These are phyloP conservation scores for Tetramorium simillimum DNA, from an alignment of 1,140 invertebrate genomes.

Conservation along the genomic window DNA sequence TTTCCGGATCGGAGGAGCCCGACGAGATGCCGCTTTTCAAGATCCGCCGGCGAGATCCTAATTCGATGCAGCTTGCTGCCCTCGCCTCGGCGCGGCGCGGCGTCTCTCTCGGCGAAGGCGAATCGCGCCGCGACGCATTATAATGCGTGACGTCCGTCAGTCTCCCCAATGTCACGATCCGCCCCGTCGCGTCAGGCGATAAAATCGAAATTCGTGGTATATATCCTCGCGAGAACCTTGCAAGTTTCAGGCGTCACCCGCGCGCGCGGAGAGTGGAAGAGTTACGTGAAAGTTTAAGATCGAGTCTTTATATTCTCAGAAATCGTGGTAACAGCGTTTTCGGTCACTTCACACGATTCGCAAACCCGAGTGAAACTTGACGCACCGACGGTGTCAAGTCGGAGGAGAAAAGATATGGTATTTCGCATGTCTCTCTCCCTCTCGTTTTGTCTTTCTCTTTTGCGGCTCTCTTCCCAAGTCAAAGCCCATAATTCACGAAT, in stretches of 20 bases:
- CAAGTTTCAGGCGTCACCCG: no score
- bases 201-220: not conserved
- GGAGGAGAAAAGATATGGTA: not conserved
- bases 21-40: slow-evolving; percentile 49
- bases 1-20: slow-evolving; percentile 61
- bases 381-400: not conserved
- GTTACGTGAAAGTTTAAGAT: not conserved
- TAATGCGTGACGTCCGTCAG: slow-evolving; percentile 22
- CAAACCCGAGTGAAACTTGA: not conserved
- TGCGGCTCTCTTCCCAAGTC: slow-evolving; percentile 5
- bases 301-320: not conserved
- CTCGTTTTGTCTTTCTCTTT: not conserved
- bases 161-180: slow-evolving; percentile 32
- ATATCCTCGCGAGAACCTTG: not conserved
- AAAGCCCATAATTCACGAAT: slow-evolving; percentile 48
- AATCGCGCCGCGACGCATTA: slow-evolving; percentile 13
- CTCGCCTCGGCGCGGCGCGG: not conserved
- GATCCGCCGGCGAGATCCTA: slow-evolving; percentile 46
- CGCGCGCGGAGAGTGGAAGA: not conserved
- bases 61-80: slow-evolving; percentile 50
- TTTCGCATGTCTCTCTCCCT: not conserved
- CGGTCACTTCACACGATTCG: not conserved
- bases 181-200: not conserved
- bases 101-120: not conserved
- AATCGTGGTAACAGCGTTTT: not conserved